A percentile compares a stretch with the other conserved stretches of the same genome.
phyloP scores from a whole-genome alignment of 2,888 invertebrate genomes.

The Stramonita haemastoma region DNA sequence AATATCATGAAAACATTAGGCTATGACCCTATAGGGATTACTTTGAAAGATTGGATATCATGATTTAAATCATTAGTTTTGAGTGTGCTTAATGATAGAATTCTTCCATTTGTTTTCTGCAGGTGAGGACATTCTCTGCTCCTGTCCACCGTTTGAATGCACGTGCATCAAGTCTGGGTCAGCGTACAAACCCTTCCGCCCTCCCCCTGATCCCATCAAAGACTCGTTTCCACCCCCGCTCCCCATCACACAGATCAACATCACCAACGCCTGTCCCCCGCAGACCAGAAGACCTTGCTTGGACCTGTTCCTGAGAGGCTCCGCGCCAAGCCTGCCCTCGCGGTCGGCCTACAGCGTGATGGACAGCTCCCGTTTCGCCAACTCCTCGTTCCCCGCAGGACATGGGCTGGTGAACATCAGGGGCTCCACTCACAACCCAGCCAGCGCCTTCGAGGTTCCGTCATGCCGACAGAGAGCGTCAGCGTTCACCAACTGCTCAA shows the following conservation, averaged over 20 bases:
- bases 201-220: conserved; percentile 40
- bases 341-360: neutral
- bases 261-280: conserved; percentile 50
- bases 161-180: conserved; percentile 57
- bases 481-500: neutral
- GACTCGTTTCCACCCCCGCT: conserved; percentile 42
- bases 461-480: conserved; percentile 24
- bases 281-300: conserved; percentile 31
- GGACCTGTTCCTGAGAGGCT: conserved; percentile 47
- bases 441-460: conserved; percentile 18
- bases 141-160: conserved; percentile 73
- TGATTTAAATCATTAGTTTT: neutral
- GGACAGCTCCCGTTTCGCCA: conserved; percentile 15
- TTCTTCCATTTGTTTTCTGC: neutral
- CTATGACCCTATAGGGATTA: too few species aligned
- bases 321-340: conserved; percentile 14
- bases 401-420: conserved; percentile 8
- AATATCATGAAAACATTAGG: too few species aligned
- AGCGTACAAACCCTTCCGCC: conserved; percentile 44
- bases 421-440: neutral
- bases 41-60: too few species aligned
- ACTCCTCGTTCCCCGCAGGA: neutral
- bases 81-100: neutral
- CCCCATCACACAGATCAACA: conserved; percentile 55
- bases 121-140: conserved; percentile 66